Percentiles rank a stretch among this genome's conserved stretches.
These are phyloP conservation scores for Sebastiscus tertius DNA, from an alignment of 2,797 vertebrate genomes.

Conservation along the genomic window DNA sequence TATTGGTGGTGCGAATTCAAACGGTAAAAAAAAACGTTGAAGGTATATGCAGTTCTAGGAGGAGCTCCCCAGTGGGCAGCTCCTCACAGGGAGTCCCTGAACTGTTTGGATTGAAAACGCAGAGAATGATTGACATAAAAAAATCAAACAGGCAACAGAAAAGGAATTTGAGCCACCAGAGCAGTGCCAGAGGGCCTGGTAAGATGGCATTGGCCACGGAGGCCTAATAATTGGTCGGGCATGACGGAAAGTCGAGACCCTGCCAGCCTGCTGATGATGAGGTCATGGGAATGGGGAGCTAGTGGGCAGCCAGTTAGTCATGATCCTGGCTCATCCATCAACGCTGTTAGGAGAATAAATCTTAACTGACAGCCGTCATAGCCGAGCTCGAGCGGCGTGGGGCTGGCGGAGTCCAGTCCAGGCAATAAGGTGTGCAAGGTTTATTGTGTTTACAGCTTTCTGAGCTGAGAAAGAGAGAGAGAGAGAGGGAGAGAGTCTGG, in stretches of 20 bases:
- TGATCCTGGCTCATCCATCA: conserved; percentile 74
- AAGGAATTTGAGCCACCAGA: conserved; percentile 13
- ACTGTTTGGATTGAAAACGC: too few species aligned
- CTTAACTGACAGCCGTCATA: conserved; percentile 58
- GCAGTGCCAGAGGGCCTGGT: conserved; percentile 27
- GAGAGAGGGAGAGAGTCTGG: neutral
- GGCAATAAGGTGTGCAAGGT: conserved; percentile 46
- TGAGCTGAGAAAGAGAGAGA: neutral
- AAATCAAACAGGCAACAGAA: neutral
- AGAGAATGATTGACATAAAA: conserved; percentile 14
- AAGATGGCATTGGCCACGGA: conserved; percentile 47
- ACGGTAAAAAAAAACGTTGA: too few species aligned
- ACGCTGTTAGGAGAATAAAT: conserved; percentile 70
- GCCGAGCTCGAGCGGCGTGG: conserved; percentile 13
- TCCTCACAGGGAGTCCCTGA: too few species aligned
- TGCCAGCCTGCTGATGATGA: conserved; percentile 69
- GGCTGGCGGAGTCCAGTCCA: neutral
- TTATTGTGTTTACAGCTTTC: conserved; percentile 42
- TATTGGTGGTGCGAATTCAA: too few species aligned
- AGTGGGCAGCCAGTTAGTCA: conserved; percentile 69
- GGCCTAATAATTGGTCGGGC: conserved; percentile 64
- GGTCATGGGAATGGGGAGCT: conserved; percentile 68
- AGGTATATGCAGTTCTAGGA: too few species aligned
- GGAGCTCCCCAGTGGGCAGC: too few species aligned
- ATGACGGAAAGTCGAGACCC: conserved; percentile 63